Base-by-base conservation (phyloP, 1,140 invertebrate genomes). In the Habropoda laboriosa region DNA sequence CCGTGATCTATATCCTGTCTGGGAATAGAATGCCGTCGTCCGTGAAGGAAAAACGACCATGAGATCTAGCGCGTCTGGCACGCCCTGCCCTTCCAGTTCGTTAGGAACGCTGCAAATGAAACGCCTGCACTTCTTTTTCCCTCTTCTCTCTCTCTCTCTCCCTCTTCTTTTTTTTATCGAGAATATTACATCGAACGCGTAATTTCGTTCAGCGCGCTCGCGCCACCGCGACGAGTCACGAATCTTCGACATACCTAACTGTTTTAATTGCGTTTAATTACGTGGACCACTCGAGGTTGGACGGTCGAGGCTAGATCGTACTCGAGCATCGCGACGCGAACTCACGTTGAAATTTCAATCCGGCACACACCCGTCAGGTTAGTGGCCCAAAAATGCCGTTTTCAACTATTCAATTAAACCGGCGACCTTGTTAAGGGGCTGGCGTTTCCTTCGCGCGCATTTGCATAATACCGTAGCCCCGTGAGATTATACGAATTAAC, bases 241-340 rank as follows among this genome's bases (percentile, higher is more conserved):
- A 3, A 51, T 49, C 27, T 51, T 49, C 8, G 13, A 16, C 71
- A 71, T 32, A n/a, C n/a, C n/a, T n/a, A 70, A 78, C 45, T 21
- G 18, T 12, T 78, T 60, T 67, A 70, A 77, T 60, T 60, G 64
- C 53, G 53, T 70, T 71, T 60, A 78, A 78, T 78, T 61, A 61
- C 53, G 42, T 3, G 27, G 24, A 7, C 27, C 38, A 8, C 38
- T 35, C 16, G 13, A 24, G 27, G 38, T 32, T 38, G n/a, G n/a
- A 27, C 42, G 27, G 16, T 24, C 18, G 12, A 2, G 18, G 21
- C 18, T 32, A 40, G 35, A 8, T 24, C 38, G 5, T 27, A 27
- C 64, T 47, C 53, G 57, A n/a, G n/a, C 42, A 32, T 18, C 30
- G 40, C 8, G 3, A 0, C n/a, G 12, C 6, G 32, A 27, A 2